These are phyloP conservation scores for Clanis bilineata DNA, from an alignment of 2,888 invertebrate genomes.

Conservation along the genomic window DNA sequence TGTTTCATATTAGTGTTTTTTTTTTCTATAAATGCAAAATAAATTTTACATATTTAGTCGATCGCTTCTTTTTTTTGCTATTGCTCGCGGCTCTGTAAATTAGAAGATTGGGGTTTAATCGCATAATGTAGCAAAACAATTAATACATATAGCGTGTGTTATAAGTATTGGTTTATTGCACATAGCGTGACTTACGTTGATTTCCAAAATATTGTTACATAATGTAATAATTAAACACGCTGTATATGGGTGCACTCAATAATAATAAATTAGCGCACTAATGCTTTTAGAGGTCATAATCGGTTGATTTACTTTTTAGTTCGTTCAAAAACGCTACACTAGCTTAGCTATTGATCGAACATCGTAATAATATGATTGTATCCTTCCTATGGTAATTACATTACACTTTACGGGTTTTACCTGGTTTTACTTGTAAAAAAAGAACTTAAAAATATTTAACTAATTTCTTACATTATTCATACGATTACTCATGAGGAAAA, in stretches of 20 bases:
- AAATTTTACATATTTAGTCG: too few relatives aligned
- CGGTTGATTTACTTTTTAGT: not conserved
- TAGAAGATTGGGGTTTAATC: too few relatives aligned
- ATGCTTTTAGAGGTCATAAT: constrained; percentile 4
- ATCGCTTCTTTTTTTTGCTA: too few relatives aligned
- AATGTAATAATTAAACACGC: not conserved
- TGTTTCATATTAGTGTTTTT: not conserved
- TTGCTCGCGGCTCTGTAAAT: too few relatives aligned
- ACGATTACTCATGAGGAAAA: too few relatives aligned
- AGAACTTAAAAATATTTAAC: too few relatives aligned
- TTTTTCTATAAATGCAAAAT: too few relatives aligned
- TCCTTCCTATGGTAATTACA: too few relatives aligned
- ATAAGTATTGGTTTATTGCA: not conserved
- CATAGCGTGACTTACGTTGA: not conserved
- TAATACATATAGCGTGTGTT: not conserved
- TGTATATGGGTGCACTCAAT: not conserved
- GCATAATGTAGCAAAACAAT: too few relatives aligned
- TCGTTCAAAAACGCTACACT: not conserved
- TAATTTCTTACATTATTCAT: too few relatives aligned
- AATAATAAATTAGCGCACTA: not conserved
- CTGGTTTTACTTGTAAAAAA: too few relatives aligned
- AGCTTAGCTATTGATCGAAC: not conserved
- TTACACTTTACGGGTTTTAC: too few relatives aligned
- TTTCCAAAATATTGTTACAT: not conserved
- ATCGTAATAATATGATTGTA: not conserved